Base-by-base conservation (phyloP, 1,140 invertebrate genomes). In the Propsilocerus akamusi region DNA sequence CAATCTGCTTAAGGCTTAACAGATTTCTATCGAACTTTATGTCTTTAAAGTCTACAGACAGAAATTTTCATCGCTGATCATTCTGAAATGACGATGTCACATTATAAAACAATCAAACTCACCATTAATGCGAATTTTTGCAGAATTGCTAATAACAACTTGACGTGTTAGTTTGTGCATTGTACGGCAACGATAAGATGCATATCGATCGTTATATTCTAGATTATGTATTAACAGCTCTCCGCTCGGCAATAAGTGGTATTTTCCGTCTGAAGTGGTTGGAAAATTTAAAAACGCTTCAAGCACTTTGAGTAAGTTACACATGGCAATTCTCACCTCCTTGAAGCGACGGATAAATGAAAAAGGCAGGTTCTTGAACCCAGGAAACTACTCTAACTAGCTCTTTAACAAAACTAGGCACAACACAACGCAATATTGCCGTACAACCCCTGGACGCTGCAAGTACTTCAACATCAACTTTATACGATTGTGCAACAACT, bases 401-500 rank as follows among this genome's bases (percentile, higher is more conserved):
- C 61, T 88, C 82, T 63, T 78, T 81, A 54, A 87, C 81, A 63
- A 81, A 84, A 57, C 76, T 77, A 48, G 86, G 86, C 55, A 90
- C 77, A 55, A 80, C 73, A 67, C 86, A 89, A 59, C 80, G 76
- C 51, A 89, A 71, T 48, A 89, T 77, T 26, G 86, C 85, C 6
- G 85, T 86, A 64, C 83, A 86, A 49, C 84, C 84, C 57, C 79
- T 71, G 41, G 80, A 74, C 14, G 81, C 81, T 48, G 74, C 74
- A 53, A 78, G 66, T 53, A 80, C 77, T 64, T 81, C 77, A 50
- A 81, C 77, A 52, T 80, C 73, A 32, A 87, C 79, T 63, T 81
- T 83, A 65, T 85, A 88, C 26, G 76, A 73, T 59, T 84, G 83
- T n/a, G 81, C 76, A 54, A 87, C 79, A 56, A 88, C 86, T 89